Base-by-base conservation (phyloP, 2,113 vertebrate species). In the Plecturocebus donacophilus region DNA sequence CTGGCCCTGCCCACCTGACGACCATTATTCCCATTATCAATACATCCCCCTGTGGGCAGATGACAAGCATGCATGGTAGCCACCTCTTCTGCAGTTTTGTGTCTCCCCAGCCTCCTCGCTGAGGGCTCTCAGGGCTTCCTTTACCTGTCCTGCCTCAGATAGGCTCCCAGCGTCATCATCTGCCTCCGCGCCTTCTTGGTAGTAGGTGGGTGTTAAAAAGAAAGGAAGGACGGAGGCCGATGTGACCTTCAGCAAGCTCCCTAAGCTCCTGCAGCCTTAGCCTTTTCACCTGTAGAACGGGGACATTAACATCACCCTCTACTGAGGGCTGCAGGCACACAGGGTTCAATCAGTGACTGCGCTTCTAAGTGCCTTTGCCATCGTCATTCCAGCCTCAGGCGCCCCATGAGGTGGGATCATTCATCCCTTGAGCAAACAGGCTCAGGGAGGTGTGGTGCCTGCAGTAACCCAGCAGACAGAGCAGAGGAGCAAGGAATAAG, bases 331-430 rank as follows among this genome's bases (percentile, higher is more conserved):
- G 87, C 79, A 35, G 7, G 66, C 64, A 80, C 35, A 1, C 30
- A 2, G 9, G 11, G 2, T 47, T 80, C 30, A 6, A 21, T 17
- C 68, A 16, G 35, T 0, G 40, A 64, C 56, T 16, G 8, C 0
- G 1, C 20, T 0, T 10, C 32, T 2, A n/a, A 56, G 40, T 3
- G 1, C 76, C 19, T 8, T 45, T 56, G 40, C 64, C 2, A 1
- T 71, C 19, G 40, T 71, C 19, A 54, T 3, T 25, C 56, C 25
- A 45, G 32, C 32, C 56, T 61, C 25, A 6, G 42, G 35, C 3
- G 8, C 77, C 79, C 82, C n/a, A 0, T 0, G 45, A 40, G 38
- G 35, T 38, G 35, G 76, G 6, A 40, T 25, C 21, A 21, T 40
- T 73, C 11, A 0, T 13, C 32, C 25, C 4, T 2, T 3, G 23